These are phyloP conservation scores for Drosophila recens DNA, from an alignment of 2,888 invertebrate genomes.

Conservation along the genomic window DNA sequence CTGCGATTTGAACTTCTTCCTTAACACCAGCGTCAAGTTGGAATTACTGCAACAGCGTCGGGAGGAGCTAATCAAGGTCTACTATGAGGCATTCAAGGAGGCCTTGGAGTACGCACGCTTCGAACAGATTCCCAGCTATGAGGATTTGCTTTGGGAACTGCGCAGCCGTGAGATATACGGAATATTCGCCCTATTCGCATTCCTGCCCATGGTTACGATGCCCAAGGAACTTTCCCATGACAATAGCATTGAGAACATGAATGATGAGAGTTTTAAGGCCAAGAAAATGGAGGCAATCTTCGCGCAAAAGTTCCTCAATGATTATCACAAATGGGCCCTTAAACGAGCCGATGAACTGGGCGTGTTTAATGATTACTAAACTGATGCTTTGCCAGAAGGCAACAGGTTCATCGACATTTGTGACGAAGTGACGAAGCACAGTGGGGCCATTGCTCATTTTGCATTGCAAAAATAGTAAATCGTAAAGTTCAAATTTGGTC, in stretches of 20 bases:
- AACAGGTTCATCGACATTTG: conserved; percentile 7
- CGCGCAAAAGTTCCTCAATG: conserved; percentile 66
- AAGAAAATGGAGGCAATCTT: conserved; percentile 68
- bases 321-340: conserved; percentile 71
- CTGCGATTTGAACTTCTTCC: conserved; percentile 82
- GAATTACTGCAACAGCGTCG: conserved; percentile 65
- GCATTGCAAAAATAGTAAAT: no score
- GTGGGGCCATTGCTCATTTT: no score
- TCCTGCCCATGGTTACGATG: conserved; percentile 79
- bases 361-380: conserved; percentile 75
- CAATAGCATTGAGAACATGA: conserved; percentile 71
- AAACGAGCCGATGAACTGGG: conserved; percentile 76
- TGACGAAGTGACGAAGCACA: neutral
- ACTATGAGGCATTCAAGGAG: conserved; percentile 67
- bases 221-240: conserved; percentile 71
- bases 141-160: conserved; percentile 75
- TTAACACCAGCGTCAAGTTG: conserved; percentile 73
- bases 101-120: conserved; percentile 71
- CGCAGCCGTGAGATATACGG: conserved; percentile 79
- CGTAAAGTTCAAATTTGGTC: no score
- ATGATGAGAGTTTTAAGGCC: conserved; percentile 57
- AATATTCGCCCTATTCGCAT: conserved; percentile 73
- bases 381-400: neutral
- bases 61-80: conserved; percentile 70
- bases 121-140: conserved; percentile 71